Evolutionary conservation across 1,140 invertebrate genomes (phyloP).

Genomic region (Mactra quadrangularis): DNA sequence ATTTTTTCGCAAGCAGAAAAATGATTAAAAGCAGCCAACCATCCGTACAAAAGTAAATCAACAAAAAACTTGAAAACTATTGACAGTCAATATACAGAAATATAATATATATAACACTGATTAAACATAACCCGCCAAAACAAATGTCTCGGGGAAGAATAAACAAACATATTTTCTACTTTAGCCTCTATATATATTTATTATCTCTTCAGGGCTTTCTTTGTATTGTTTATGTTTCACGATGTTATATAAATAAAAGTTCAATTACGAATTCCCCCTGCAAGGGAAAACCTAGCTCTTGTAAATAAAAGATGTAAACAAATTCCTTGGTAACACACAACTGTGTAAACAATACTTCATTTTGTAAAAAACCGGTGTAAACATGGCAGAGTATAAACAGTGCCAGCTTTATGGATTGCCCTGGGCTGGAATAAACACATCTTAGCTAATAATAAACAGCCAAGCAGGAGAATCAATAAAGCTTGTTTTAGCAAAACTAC

Average conservation of each 20-base stretch:
- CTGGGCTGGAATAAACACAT: constrained; percentile 61
- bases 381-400: constrained; percentile 65
- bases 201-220: not conserved
- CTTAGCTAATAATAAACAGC: constrained; percentile 55
- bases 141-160: too few species aligned
- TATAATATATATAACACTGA: too few species aligned
- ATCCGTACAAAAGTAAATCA: too few species aligned
- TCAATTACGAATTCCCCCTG: constrained; percentile 49
- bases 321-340: constrained; percentile 62
- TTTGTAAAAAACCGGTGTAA: constrained; percentile 66
- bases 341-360: constrained; percentile 70
- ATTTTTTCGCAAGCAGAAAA: too few species aligned
- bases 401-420: constrained; percentile 50
- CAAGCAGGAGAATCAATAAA: constrained; percentile 47
- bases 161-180: too few species aligned
- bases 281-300: constrained; percentile 58
- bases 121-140: too few species aligned
- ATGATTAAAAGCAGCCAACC: too few species aligned
- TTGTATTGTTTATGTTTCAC: constrained; percentile 56
- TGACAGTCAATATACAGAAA: too few species aligned
- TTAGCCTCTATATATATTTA: too few species aligned
- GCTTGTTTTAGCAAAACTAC: not conserved
- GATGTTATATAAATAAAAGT: constrained; percentile 55
- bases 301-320: constrained; percentile 71
- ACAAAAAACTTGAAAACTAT: too few species aligned